Evolutionary conservation across 2,888 invertebrate species (phyloP).

Genomic region (Aphidoletes aphidimyza): DNA sequence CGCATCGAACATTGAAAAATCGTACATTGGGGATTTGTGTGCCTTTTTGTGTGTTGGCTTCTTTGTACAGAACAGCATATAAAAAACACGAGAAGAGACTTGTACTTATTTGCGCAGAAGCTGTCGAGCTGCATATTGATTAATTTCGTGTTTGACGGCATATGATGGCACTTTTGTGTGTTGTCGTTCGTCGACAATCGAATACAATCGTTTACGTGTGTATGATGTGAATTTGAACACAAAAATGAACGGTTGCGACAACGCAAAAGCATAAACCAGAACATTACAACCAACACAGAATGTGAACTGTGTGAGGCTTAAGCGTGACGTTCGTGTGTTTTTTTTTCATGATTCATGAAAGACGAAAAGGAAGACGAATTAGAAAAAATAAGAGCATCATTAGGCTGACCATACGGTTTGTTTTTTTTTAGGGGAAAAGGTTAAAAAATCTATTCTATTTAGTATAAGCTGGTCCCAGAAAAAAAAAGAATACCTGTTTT

Average conservation of each 20-base stretch:
- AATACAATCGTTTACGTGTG: neutral
- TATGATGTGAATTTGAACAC: too few relatives aligned
- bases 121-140: slow-evolving; percentile 50
- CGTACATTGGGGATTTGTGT: neutral
- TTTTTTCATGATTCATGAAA: neutral
- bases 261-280: neutral
- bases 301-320: too few relatives aligned
- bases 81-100: too few relatives aligned
- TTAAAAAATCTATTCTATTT: too few relatives aligned
- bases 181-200: neutral
- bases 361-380: neutral
- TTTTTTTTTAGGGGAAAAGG: neutral
- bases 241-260: neutral
- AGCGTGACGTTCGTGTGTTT: too few relatives aligned
- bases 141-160: slow-evolving; percentile 5
- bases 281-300: too few relatives aligned
- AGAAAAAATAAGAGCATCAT: neutral
- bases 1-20: slow-evolving; percentile 44
- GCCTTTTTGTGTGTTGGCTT: neutral
- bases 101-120: slow-evolving; percentile 54
- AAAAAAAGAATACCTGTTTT: too few relatives aligned
- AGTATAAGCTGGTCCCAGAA: too few relatives aligned
- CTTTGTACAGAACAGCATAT: too few relatives aligned
- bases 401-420: slow-evolving; percentile 1
- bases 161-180: neutral